Percentiles rank a stretch among this genome's conserved stretches.
phyloP scores from a whole-genome alignment of 2,797 vertebrate genomes.

The Sandelia bainsii region DNA sequence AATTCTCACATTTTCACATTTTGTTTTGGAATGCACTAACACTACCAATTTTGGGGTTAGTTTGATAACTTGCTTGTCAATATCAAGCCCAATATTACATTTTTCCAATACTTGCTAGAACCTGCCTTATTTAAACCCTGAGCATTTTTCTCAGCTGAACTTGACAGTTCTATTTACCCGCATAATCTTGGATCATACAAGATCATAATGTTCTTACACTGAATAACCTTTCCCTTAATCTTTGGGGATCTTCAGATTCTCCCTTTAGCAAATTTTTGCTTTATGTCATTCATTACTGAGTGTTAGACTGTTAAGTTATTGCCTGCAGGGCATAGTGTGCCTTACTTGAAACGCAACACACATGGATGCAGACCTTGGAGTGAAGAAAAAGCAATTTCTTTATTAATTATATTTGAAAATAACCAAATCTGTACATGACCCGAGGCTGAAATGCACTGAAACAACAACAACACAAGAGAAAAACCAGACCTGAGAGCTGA shows the following conservation, averaged over 20 bases:
- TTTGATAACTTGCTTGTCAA: slow-evolving; percentile 17
- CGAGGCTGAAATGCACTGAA: slow-evolving; percentile 18
- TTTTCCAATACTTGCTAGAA: not conserved
- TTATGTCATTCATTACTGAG: slow-evolving; percentile 67
- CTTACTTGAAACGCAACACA: slow-evolving; percentile 72
- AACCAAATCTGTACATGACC: slow-evolving; percentile 46
- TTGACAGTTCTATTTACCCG: slow-evolving; percentile 27
- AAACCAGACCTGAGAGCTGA: slow-evolving; percentile 1
- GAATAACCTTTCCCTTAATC: slow-evolving; percentile 45
- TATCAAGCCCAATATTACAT: not conserved
- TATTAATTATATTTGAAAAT: slow-evolving; percentile 55
- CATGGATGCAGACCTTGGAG: slow-evolving; percentile 50
- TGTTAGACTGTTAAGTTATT: slow-evolving; percentile 55
- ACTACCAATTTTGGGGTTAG: not conserved
- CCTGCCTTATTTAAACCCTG: slow-evolving; percentile 5
- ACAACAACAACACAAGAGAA: not conserved
- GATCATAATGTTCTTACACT: slow-evolving; percentile 46
- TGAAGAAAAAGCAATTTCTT: slow-evolving; percentile 46
- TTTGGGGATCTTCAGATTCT: slow-evolving; percentile 41
- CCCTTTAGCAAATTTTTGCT: slow-evolving; percentile 54
- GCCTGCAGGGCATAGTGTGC: slow-evolving; percentile 70
- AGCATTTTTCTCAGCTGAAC: slow-evolving; percentile 13
- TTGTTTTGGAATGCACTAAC: not conserved
- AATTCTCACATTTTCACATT: not conserved
- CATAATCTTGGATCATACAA: slow-evolving; percentile 44